Percentiles rank a stretch among this genome's conserved stretches.
These are phyloP conservation scores for Drosophila putrida DNA, from an alignment of 2,888 invertebrate species.

Conservation along the genomic window DNA sequence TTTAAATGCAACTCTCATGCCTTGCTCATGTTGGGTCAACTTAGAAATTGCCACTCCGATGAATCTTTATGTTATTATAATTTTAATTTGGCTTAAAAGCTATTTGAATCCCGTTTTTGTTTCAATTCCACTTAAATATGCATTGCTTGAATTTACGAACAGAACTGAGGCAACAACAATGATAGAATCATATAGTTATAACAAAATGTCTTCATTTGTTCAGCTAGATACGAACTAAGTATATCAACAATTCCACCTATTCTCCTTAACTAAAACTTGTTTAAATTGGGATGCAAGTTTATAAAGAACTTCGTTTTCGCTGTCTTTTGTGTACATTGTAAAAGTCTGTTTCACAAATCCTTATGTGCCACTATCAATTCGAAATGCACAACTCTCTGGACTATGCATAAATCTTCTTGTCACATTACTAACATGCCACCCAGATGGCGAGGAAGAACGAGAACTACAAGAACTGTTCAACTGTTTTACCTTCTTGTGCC, in stretches of 20 bases:
- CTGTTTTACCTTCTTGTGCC: slow-evolving; percentile 18
- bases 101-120: neutral
- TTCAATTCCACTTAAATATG: neutral
- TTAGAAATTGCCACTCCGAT: neutral
- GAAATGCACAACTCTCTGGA: slow-evolving; percentile 59
- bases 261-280: neutral
- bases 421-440: slow-evolving; percentile 61
- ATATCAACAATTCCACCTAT: no score
- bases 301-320: slow-evolving; percentile 5
- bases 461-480: slow-evolving; percentile 2
- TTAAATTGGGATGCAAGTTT: neutral
- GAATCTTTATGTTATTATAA: neutral
- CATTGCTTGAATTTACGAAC: no score
- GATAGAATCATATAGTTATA: no score
- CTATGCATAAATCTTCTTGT: slow-evolving; percentile 69
- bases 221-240: no score
- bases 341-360: slow-evolving; percentile 52
- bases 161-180: no score
- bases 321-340: slow-evolving; percentile 1
- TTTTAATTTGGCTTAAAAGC: neutral
- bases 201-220: no score
- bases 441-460: slow-evolving; percentile 5
- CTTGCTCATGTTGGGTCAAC: slow-evolving; percentile 3
- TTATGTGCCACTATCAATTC: slow-evolving; percentile 70
- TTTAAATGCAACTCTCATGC: slow-evolving; percentile 31